Percentiles rank a stretch among this genome's conserved stretches.
Evolutionary conservation across 1,140 invertebrate genomes (phyloP).

Genomic region (Drosophila lacteicornis): DNA sequence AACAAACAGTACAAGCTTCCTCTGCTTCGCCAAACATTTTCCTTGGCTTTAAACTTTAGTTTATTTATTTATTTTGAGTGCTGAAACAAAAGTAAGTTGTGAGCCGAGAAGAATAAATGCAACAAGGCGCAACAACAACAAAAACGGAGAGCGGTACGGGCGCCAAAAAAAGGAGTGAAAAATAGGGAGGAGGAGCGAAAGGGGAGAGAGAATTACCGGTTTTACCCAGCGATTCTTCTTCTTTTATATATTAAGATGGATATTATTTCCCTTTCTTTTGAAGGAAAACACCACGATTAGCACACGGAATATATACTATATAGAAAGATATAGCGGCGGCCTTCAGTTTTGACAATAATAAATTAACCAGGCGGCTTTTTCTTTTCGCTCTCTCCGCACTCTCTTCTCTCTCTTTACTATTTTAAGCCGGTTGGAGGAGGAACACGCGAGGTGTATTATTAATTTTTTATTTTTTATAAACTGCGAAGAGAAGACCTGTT

Average conservation of each 20-base stretch:
- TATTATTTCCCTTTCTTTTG: slow-evolving; percentile 2
- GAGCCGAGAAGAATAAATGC: slow-evolving; percentile 46
- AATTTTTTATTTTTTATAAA: slow-evolving; percentile 7
- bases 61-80: slow-evolving; percentile 27
- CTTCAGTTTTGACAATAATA: slow-evolving; percentile 9
- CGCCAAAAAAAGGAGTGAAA: slow-evolving; percentile 57
- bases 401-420: slow-evolving; percentile 19
- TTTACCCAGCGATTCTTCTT: slow-evolving; percentile 36
- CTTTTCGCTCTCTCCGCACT: slow-evolving; percentile 16
- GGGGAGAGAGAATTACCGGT: slow-evolving; percentile 62
- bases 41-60: neutral
- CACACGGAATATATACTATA: slow-evolving; percentile 9
- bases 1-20: neutral
- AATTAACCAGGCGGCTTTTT: slow-evolving; percentile 38
- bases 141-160: slow-evolving; percentile 20
- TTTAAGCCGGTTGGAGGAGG: slow-evolving; percentile 10
- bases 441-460: slow-evolving; percentile 11
- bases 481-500: slow-evolving; percentile 33
- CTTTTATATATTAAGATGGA: neutral
- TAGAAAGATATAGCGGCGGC: slow-evolving; percentile 10
- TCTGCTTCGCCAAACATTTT: neutral
- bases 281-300: slow-evolving; percentile 11
- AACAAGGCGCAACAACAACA: slow-evolving; percentile 57
- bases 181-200: slow-evolving; percentile 20
- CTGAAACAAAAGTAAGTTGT: slow-evolving; percentile 31